Base-by-base conservation (phyloP, 2,888 invertebrate genomes). In the Epiblema foenella region DNA sequence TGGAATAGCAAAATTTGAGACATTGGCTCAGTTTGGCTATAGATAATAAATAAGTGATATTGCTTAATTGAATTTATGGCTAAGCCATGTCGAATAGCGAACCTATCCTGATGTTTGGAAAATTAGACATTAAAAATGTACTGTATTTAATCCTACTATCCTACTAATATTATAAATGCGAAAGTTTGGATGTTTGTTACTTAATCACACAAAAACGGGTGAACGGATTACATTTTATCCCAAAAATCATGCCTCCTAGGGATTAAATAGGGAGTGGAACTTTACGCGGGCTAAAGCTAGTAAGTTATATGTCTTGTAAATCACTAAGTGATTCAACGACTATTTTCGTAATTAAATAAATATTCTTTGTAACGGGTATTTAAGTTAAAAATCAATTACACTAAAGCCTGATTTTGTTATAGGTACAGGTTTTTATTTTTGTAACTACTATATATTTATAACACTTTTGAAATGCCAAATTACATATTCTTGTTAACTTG, bases 371-470 rank as follows among this genome's bases (percentile, higher is more conserved):
- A 29, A 60, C 52, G 46, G 51, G 54, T 54, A 54, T 42, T 68
- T 60, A 29, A 29, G 17, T 56, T 56, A 15, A 24, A 65, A 8
- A 20, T 33, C 33, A 33, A 33, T 33, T 33, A 58, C 18, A 37
- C 52, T 39, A n/a, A 49, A 59, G 10, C 42, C 33, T 33, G 12
- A n/a, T 70, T 59, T 65, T 70, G 33, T 37, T 65, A 42, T 70
- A 37, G 59, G 46, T 70, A 54, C 59, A 60, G 70, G 65, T 65
- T 60, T 57, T 70, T 59, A 59, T 65, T 70, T 70, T 70, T 54
- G 24, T 54, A 65, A n/a, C n/a, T 69, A 65, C 20, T 24, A 39
- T 37, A 18, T 64, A 18, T 37, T 49, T 24, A 52, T 20, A 39
- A 54, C n/a, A 39, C 15, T 20, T 15, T 54, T 39, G 52, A 68